These are phyloP conservation scores for Hozukius guyotensis DNA, from an alignment of 2,797 vertebrate species.

Conservation along the genomic window DNA sequence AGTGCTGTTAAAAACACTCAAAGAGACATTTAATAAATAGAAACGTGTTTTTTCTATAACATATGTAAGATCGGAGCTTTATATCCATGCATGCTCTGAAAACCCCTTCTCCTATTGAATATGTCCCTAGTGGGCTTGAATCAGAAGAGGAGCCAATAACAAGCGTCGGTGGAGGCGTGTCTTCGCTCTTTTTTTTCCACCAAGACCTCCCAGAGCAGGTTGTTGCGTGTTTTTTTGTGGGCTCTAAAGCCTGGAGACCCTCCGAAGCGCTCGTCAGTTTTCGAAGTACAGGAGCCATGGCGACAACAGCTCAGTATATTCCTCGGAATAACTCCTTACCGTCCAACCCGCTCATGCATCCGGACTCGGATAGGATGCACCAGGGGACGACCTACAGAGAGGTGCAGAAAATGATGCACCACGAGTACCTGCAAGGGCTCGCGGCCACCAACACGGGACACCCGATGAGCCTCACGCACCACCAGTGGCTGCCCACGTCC, in stretches of 20 bases:
- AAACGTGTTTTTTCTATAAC: conserved; percentile 69
- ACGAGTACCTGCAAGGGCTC: conserved; percentile 95
- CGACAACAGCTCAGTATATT: conserved; percentile 97
- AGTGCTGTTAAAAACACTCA: conserved; percentile 53
- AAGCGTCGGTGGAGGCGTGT: conserved; percentile 84
- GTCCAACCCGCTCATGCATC: conserved; percentile 94
- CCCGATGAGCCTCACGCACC: conserved; percentile 94
- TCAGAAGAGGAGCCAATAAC: conserved; percentile 88
- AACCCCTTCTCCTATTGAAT: conserved; percentile 73
- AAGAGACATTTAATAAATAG: conserved; percentile 70
- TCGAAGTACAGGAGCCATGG: conserved; percentile 91
- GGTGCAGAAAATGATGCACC: conserved; percentile 99
- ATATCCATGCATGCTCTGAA: conserved; percentile 59
- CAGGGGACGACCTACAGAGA: conserved; percentile 97
- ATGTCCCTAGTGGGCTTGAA: conserved; percentile 77
- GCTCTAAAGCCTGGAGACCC: conserved; percentile 93
- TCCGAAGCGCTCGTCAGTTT: conserved; percentile 88
- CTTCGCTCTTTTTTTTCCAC: conserved; percentile 68
- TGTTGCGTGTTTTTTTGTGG: conserved; percentile 78
- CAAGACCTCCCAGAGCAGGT: conserved; percentile 86
- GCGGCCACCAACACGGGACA: conserved; percentile 94
- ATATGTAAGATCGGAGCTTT: conserved; percentile 63
- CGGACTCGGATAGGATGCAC: conserved; percentile 94
- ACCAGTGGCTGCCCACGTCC: conserved; percentile 95
- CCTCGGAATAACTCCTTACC: conserved; percentile 92